These are phyloP conservation scores for Chiloscyllium plagiosum DNA, from an alignment of 2,113 vertebrate genomes.

Conservation along the genomic window DNA sequence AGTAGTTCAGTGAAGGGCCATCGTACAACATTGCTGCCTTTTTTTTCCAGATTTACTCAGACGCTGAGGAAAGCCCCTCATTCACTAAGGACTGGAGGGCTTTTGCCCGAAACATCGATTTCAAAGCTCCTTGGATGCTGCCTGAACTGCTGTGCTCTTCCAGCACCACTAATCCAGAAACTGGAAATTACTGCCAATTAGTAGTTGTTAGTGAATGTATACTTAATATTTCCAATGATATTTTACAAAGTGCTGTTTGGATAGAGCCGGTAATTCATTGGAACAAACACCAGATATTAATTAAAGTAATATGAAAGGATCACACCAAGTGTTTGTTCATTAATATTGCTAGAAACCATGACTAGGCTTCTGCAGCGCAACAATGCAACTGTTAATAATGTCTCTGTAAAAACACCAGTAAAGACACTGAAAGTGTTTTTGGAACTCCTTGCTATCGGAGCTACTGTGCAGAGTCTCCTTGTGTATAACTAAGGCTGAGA, in stretches of 20 bases:
- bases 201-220: neutral
- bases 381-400: neutral
- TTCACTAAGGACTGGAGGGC: neutral
- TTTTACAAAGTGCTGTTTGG: neutral
- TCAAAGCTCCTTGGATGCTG: no score
- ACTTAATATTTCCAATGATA: neutral
- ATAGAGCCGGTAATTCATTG: neutral
- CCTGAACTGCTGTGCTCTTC: no score
- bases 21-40: neutral
- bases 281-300: neutral
- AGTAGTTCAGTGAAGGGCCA: neutral
- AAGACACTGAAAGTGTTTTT: no score
- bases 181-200: neutral
- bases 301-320: neutral
- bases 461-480: no score
- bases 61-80: neutral
- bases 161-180: no score
- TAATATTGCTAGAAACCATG: neutral
- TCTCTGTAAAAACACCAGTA: neutral
- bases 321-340: neutral
- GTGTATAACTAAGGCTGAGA: no score
- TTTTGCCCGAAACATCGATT: no score
- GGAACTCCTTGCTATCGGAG: no score
- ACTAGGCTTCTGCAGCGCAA: neutral
- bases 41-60: neutral